A percentile compares a stretch with the other conserved stretches of the same genome.
These are phyloP conservation scores for Zaprionus vittiger DNA, from an alignment of 1,140 invertebrate genomes.

Conservation along the genomic window DNA sequence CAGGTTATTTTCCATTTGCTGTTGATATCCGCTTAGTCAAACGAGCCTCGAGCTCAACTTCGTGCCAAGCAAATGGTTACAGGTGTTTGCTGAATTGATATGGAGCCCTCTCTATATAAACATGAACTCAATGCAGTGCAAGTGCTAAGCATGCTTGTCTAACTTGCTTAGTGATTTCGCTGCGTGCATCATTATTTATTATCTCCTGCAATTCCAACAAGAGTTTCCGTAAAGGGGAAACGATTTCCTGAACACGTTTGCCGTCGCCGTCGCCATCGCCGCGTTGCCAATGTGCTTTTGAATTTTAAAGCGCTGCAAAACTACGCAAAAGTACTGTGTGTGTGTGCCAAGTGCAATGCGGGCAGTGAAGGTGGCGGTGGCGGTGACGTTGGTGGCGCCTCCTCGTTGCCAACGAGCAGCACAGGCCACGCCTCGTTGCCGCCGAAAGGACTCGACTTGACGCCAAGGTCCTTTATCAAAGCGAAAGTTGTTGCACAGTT, in stretches of 20 bases:
- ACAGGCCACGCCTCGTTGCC: constrained; percentile 64
- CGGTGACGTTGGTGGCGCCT: no score
- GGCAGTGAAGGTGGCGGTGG: constrained; percentile 1
- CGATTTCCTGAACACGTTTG: constrained; percentile 4
- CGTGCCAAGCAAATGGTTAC: constrained; percentile 9
- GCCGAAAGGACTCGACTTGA: constrained; percentile 71
- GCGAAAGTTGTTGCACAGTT: constrained; percentile 78
- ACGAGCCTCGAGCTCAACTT: constrained; percentile 38
- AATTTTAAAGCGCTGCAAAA: constrained; percentile 49
- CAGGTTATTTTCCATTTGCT: constrained; percentile 42
- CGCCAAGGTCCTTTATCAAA: constrained; percentile 79
- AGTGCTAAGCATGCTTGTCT: neutral
- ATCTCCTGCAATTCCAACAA: neutral
- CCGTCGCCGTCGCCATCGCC: neutral
- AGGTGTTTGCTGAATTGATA: constrained; percentile 9
- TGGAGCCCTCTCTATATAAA: neutral
- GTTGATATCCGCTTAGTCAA: constrained; percentile 41
- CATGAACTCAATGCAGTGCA: neutral
- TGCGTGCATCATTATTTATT: constrained; percentile 5
- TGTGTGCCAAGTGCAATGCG: constrained; percentile 44
- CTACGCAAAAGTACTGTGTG: neutral
- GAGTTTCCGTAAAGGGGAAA: neutral
- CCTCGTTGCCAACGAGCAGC: constrained; percentile 41
- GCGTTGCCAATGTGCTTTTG: constrained; percentile 11
- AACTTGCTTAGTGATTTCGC: constrained; percentile 5